These are phyloP conservation scores for Sylvilagus bachmani DNA, from an alignment of 2,113 vertebrate species.

Conservation along the genomic window DNA sequence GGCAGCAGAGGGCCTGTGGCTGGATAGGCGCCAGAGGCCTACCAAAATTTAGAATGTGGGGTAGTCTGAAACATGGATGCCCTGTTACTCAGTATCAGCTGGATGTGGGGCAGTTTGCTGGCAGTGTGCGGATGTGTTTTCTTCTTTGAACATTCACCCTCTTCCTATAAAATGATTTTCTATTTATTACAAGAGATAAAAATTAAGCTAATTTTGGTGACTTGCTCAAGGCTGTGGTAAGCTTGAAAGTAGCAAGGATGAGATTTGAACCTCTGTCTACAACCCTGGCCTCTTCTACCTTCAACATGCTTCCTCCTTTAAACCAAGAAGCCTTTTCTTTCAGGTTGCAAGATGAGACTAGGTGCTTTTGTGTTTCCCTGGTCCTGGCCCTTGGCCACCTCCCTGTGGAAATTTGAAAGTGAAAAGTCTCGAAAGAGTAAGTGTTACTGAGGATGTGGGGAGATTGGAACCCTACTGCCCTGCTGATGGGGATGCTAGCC, in stretches of 20 bases:
- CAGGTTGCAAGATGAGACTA: neutral
- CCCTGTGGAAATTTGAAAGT: neutral
- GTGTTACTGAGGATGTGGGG: neutral
- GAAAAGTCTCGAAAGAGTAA: neutral
- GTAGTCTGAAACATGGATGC: neutral
- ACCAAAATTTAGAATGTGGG: neutral
- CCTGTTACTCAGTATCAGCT: neutral
- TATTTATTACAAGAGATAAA: neutral
- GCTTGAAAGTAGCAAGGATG: neutral
- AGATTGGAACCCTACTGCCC: neutral
- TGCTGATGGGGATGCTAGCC: neutral
- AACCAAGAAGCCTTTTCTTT: neutral
- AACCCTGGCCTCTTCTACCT: neutral
- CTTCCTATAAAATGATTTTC: neutral
- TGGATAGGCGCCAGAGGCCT: neutral
- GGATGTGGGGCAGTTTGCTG: no score
- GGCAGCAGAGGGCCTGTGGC: neutral
- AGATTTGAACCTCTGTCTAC: neutral
- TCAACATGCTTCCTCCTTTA: fast-evolving
- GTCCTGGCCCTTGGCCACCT: neutral
- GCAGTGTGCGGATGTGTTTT: neutral
- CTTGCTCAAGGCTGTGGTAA: neutral
- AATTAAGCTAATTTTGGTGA: neutral
- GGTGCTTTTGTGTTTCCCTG: neutral
- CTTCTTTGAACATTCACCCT: neutral